Evolutionary conservation across 2,113 vertebrate genomes (phyloP).

Genomic region (Dipodomys merriami): DNA sequence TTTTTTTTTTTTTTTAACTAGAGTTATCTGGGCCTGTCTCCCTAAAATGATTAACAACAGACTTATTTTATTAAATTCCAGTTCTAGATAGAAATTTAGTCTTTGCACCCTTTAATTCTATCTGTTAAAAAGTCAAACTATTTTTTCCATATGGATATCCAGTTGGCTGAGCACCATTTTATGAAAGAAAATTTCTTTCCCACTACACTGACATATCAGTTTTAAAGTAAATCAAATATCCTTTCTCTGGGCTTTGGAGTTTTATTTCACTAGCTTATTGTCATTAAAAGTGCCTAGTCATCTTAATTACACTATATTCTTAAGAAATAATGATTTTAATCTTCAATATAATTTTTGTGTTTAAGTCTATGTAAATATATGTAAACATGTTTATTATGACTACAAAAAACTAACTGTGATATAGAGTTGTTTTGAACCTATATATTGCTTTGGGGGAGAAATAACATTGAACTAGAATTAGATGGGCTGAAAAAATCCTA

Average conservation of each 20-base stretch:
- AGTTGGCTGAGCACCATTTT: background rate
- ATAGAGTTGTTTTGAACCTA: background rate
- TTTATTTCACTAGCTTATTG: background rate
- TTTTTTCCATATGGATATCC: background rate
- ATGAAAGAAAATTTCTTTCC: background rate
- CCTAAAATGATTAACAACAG: background rate
- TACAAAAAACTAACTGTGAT: too few relatives aligned
- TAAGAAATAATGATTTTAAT: background rate
- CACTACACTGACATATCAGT: background rate
- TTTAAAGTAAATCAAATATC: background rate
- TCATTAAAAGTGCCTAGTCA: background rate
- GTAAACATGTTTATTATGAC: too few relatives aligned
- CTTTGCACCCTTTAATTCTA: background rate
- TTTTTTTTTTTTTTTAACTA: background rate
- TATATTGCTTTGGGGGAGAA: background rate
- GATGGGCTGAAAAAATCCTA: background rate
- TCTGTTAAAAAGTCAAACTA: background rate
- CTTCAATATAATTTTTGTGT: background rate
- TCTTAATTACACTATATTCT: background rate
- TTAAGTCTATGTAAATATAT: background rate
- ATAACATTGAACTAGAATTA: background rate
- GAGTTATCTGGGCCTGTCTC: background rate
- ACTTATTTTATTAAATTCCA: background rate
- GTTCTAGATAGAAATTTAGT: background rate
- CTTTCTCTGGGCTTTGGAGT: background rate